Evolutionary conservation across 37 sponge, comb jelly and placozoan genomes (phyloP).

Genomic region (Chondrosia reniformis): DNA sequence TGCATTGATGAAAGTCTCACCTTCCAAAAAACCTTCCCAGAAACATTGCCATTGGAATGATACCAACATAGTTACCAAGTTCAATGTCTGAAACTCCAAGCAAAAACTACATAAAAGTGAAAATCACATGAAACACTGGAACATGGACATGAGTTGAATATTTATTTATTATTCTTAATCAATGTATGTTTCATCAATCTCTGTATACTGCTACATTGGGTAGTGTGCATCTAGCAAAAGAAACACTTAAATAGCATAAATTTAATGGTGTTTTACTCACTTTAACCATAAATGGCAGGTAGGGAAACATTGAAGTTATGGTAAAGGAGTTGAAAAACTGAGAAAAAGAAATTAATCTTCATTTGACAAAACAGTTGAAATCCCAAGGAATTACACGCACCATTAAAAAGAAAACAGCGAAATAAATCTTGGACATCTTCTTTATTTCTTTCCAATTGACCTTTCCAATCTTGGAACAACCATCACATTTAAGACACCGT

Average conservation of each 20-base stretch:
- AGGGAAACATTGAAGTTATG: conserved; percentile 82
- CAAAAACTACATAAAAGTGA: neutral
- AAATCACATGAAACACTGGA: neutral
- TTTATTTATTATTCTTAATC: neutral
- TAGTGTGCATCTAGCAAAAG: neutral
- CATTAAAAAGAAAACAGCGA: neutral
- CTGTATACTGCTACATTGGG: neutral
- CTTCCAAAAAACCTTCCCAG: conserved; percentile 76
- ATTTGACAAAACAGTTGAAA: neutral
- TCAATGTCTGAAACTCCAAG: neutral
- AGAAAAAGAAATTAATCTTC: too few species aligned
- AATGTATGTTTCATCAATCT: neutral
- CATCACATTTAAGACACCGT: too few species aligned
- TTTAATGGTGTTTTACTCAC: neutral
- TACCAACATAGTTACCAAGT: conserved; percentile 67
- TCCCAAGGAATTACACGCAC: neutral
- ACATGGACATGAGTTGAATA: neutral
- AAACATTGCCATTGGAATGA: conserved; percentile 67
- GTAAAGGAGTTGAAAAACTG: conserved; percentile 68
- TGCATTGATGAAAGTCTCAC: conserved; percentile 11
- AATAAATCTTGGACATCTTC: too few species aligned
- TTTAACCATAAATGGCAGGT: conserved; percentile 82
- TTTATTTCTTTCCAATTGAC: too few species aligned
- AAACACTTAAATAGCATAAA: neutral
- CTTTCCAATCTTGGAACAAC: too few species aligned